A percentile compares a stretch with the other conserved stretches of the same genome.
These are phyloP conservation scores for Arothron firmamentum DNA, from an alignment of 2,113 vertebrate genomes.

Conservation along the genomic window DNA sequence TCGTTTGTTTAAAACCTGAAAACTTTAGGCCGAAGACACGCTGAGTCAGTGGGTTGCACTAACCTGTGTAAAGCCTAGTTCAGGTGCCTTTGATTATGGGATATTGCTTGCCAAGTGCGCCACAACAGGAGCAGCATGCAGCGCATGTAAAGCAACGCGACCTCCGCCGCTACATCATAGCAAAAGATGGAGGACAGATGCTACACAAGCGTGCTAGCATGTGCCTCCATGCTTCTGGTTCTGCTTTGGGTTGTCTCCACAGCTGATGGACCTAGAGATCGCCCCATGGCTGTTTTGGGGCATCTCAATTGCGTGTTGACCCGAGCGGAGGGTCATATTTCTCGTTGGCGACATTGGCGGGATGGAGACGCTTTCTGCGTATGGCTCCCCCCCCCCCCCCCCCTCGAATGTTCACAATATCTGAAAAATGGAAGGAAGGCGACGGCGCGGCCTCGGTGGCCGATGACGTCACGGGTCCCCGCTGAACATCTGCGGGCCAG, in stretches of 20 bases:
- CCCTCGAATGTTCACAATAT: conserved; percentile 31
- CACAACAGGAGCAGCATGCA: conserved; percentile 17
- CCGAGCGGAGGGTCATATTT: conserved; percentile 24
- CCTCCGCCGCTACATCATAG: conserved; percentile 4
- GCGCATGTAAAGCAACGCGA: conserved; percentile 21
- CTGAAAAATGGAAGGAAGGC: conserved; percentile 37
- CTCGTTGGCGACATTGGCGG: conserved; percentile 3
- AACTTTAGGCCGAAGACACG: conserved; percentile 11
- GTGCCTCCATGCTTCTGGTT: conserved; percentile 12
- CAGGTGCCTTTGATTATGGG: conserved; percentile 17
- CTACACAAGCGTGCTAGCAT: conserved; percentile 14
- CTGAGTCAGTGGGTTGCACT: not conserved
- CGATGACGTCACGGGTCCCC: conserved; percentile 48
- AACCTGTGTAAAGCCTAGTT: conserved; percentile 1
- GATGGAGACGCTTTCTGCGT: conserved; percentile 23
- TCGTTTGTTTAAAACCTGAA: no score
- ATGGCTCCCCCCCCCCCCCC: no score
- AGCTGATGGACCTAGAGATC: no score
- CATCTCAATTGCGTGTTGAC: not conserved
- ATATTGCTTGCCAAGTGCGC: conserved; percentile 13
- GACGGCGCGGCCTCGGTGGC: conserved; percentile 7
- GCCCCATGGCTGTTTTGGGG: no score
- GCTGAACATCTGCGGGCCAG: conserved; percentile 51
- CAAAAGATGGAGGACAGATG: conserved; percentile 38
- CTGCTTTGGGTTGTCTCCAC: not conserved